Conservation (phyloP, 2,888 invertebrate species). For the Dysmachus trigonus region DNA sequence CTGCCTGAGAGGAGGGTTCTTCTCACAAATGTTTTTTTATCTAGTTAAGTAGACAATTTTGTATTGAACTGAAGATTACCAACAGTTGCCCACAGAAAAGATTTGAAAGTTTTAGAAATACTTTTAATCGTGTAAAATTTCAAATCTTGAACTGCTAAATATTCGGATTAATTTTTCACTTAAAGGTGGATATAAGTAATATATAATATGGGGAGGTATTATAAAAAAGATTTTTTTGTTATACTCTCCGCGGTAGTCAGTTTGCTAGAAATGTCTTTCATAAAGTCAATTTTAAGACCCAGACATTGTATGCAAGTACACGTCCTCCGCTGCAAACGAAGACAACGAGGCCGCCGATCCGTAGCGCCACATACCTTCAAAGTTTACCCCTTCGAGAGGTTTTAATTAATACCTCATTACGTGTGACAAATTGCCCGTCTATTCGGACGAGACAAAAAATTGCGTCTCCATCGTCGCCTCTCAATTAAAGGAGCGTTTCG, state of each 20-base stretch:
- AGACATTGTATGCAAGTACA: not conserved
- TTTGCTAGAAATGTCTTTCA: not conserved
- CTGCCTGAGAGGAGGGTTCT: too few species aligned
- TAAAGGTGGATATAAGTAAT: too few species aligned
- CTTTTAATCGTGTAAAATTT: too few species aligned
- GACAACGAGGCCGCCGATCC: not conserved
- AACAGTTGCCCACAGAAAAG: too few species aligned
- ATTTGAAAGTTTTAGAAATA: too few species aligned
- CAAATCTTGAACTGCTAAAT: too few species aligned
- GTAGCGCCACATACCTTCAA: not conserved
- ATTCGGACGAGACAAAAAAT: slow-evolving; percentile 21
- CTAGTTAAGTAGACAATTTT: too few species aligned
- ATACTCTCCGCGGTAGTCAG: not conserved
- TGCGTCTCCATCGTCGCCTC: slow-evolving; percentile 33
- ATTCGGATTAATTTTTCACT: too few species aligned
- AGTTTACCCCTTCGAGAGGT: slow-evolving; percentile 6
- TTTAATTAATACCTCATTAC: slow-evolving; percentile 38
- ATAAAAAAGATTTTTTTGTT: not conserved
- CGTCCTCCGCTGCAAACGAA: not conserved
- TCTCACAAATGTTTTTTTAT: too few species aligned
- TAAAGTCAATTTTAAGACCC: not conserved
- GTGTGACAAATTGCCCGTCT: slow-evolving; percentile 39
- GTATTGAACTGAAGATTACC: too few species aligned
- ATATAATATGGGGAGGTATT: too few species aligned
- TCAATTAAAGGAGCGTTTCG: slow-evolving; percentile 37